Percentiles rank a stretch among this genome's conserved stretches.
phyloP scores from a whole-genome alignment of 2,113 vertebrate genomes.

The Macquaria australasica region DNA sequence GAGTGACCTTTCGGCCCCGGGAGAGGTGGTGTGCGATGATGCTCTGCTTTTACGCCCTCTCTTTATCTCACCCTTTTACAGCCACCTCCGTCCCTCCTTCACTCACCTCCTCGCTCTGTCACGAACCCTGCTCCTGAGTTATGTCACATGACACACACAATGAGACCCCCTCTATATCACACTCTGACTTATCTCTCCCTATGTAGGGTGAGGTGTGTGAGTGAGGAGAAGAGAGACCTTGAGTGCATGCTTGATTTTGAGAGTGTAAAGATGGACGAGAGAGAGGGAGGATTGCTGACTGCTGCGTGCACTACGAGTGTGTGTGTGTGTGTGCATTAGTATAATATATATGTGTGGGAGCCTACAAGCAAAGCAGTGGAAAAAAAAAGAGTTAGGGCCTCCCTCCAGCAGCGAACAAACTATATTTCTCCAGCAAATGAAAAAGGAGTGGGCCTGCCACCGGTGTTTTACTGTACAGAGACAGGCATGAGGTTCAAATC shows the following conservation, averaged over 20 bases:
- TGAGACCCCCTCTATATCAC: constrained; percentile 48
- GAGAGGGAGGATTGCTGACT: constrained; percentile 3
- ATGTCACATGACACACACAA: constrained; percentile 38
- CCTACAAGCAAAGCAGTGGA: constrained; percentile 3
- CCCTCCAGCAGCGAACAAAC: constrained; percentile 19
- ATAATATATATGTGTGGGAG: constrained; percentile 28
- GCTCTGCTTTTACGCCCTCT: constrained; percentile 38
- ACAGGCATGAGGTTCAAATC: constrained; percentile 54
- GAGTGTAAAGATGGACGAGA: constrained; percentile 11
- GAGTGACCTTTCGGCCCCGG: constrained; percentile 24
- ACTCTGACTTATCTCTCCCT: constrained; percentile 8
- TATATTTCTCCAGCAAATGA: constrained; percentile 60
- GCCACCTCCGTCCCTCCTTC: constrained; percentile 14
- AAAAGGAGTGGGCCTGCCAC: constrained; percentile 61
- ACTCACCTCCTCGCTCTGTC: constrained; percentile 24
- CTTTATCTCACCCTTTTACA: constrained; percentile 49
- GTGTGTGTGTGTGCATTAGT: constrained; percentile 11
- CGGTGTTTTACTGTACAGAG: constrained; percentile 51
- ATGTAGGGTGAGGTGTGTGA: not conserved
- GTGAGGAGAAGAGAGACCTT: constrained; percentile 26
- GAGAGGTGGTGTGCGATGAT: constrained; percentile 36
- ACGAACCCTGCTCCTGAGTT: constrained; percentile 39
- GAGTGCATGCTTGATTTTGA: constrained; percentile 34
- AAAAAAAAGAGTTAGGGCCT: constrained; percentile 24
- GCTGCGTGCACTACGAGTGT: not conserved